Evolutionary conservation across 1,140 invertebrate species (phyloP).

Genomic region (Hylyphantes graminicola): DNA sequence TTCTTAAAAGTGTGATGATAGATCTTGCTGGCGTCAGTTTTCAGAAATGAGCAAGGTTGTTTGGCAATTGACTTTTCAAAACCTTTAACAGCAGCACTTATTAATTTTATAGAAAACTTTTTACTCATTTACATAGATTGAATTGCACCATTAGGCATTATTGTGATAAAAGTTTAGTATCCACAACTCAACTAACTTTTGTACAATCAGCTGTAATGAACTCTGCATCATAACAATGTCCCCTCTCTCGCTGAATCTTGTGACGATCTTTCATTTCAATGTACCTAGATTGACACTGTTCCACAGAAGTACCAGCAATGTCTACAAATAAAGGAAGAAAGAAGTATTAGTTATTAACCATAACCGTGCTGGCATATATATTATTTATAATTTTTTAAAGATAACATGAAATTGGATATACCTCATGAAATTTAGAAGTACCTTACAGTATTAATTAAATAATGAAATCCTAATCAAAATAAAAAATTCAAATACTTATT

Average conservation of each 20-base stretch:
- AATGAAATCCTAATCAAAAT: neutral
- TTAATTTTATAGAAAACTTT: neutral
- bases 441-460: neutral
- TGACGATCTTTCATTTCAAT: constrained; percentile 60
- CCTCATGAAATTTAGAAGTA: neutral
- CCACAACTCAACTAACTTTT: constrained; percentile 72
- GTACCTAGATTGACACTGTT: constrained; percentile 73
- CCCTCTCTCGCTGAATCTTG: constrained; percentile 45
- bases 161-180: neutral
- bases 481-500: too few relatives aligned
- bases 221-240: constrained; percentile 80
- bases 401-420: neutral
- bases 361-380: neutral
- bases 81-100: neutral
- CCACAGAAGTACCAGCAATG: constrained; percentile 90
- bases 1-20: too few relatives aligned
- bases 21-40: too few relatives aligned
- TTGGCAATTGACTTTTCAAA: too few relatives aligned
- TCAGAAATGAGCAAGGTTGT: too few relatives aligned
- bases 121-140: neutral
- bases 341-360: neutral
- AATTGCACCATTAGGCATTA: neutral
- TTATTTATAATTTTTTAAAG: neutral
- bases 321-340: constrained; percentile 72
- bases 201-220: constrained; percentile 93